Evolutionary conservation across 2,113 vertebrate species (phyloP), one percentile per base, ranked within the genome.

Genomic region (Platichthys stellatus): DNA sequence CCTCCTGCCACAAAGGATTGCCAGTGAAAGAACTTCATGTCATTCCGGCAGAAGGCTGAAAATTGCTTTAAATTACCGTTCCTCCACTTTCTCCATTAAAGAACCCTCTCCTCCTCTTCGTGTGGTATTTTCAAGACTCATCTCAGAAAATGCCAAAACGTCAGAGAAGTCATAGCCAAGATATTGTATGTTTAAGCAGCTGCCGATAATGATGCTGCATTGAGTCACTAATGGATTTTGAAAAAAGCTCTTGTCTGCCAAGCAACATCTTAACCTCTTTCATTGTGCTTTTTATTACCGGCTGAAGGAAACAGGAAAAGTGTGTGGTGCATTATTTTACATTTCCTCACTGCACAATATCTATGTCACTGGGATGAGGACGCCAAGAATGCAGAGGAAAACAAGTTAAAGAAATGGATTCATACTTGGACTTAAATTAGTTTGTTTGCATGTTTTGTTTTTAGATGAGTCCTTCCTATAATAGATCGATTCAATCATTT

Each of bases 221-320:
- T 82, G 88, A 92, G 85, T 82, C 88, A 83, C 85, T 91, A 90
- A 92, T 90, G 84, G 81, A 83, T 90, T 86, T 90, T 43, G 51
- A 76, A 89, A 88, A 88, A 83, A 65, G 88, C 84, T 89, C 82
- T 81, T 78, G 82, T 80, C 45, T 84, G 69, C 49, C 43, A 68
- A 78, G 87, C 81, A 81, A 64, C 72, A 72, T 78, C 75, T 81
- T 89, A 84, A 92, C 84, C 76, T 82, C 69, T 85, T 75, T 76
- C 14, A 2, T 59, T 63, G 57, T 80, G 78, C 74, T 73, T 84
- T 88, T 69, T 76, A 81, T 81, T 72, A 49, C 59, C 54, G 9
- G 40, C 60, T 26, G 67, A 58, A 40, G 43, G 63, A 80, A 71
- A 63, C 57, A 75, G 76, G 57, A 47, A 43, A 65, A 79, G 69